Conservation (phyloP, 2,888 invertebrate genomes). For the Priocnemis perturbator region DNA sequence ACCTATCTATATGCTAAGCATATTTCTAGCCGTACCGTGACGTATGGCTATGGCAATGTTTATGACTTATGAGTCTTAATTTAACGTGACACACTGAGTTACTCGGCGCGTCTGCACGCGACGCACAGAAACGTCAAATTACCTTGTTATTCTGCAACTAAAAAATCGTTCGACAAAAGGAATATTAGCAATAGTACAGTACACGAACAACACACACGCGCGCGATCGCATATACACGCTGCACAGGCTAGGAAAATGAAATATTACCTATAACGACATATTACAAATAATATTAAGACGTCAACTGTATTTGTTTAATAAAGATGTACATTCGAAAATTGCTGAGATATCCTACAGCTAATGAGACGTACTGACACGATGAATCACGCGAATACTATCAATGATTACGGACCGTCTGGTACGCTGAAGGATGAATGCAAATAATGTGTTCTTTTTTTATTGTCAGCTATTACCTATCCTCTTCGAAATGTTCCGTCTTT, state of each 20-base stretch:
- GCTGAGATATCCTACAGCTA: slow-evolving; percentile 25
- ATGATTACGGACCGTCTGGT: slow-evolving; percentile 16
- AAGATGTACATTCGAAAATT: slow-evolving; percentile 74
- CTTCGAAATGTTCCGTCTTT: background rate
- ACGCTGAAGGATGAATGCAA: slow-evolving; percentile 35
- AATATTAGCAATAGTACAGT: slow-evolving; percentile 67
- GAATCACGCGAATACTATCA: too few relatives aligned
- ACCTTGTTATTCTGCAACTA: slow-evolving; percentile 66
- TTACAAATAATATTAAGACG: slow-evolving; percentile 74
- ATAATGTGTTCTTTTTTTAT: slow-evolving; percentile 14
- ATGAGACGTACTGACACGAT: slow-evolving; percentile 12
- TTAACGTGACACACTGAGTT: slow-evolving; percentile 67
- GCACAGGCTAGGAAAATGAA: slow-evolving; percentile 74
- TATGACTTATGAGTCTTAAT: slow-evolving; percentile 48
- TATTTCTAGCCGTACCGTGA: slow-evolving; percentile 65
- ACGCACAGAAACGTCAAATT: slow-evolving; percentile 73
- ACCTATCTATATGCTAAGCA: slow-evolving; percentile 68
- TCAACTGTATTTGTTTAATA: slow-evolving; percentile 76
- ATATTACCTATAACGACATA: slow-evolving; percentile 70
- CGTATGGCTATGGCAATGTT: slow-evolving; percentile 62
- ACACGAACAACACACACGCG: slow-evolving; percentile 55
- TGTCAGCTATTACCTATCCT: slow-evolving; percentile 17
- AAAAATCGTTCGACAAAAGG: slow-evolving; percentile 63
- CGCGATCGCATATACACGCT: slow-evolving; percentile 73
- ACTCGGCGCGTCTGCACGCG: slow-evolving; percentile 70